phyloP scores from a whole-genome alignment of 2,888 invertebrate genomes.

The Agrypnus murinus region DNA sequence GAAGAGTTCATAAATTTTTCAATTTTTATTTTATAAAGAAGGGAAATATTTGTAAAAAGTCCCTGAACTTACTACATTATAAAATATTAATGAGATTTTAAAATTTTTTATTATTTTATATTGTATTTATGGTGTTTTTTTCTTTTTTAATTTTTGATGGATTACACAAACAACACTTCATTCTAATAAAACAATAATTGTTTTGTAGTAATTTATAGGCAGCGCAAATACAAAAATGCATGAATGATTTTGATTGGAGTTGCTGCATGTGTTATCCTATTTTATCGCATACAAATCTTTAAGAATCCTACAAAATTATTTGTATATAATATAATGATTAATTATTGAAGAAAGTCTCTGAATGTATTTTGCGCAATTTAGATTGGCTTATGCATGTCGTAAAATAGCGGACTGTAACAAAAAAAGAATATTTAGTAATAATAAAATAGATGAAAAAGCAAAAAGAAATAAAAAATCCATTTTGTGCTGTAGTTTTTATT shows the following conservation, averaged over 20 bases:
- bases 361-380: slow-evolving; percentile 42
- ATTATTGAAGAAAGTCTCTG: slow-evolving; percentile 29
- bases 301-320: slow-evolving; percentile 46
- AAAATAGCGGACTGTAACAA: slow-evolving; percentile 46
- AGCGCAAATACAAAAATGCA: slow-evolving; percentile 27
- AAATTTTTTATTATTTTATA: slow-evolving; percentile 36
- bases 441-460: neutral
- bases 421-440: slow-evolving; percentile 26
- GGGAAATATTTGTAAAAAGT: slow-evolving; percentile 68
- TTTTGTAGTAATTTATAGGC: slow-evolving; percentile 13
- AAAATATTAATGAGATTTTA: no score
- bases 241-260: slow-evolving; percentile 12
- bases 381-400: slow-evolving; percentile 48
- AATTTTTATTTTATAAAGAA: slow-evolving; percentile 42
- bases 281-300: slow-evolving; percentile 50
- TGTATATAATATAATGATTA: slow-evolving; percentile 25
- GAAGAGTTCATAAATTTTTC: slow-evolving; percentile 31
- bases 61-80: slow-evolving; percentile 57
- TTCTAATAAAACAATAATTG: slow-evolving; percentile 6
- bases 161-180: slow-evolving; percentile 49
- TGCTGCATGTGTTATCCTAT: slow-evolving; percentile 5
- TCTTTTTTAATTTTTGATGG: slow-evolving; percentile 52
- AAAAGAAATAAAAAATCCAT: slow-evolving; percentile 33
- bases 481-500: slow-evolving; percentile 45
- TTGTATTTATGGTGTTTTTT: neutral